Evolutionary conservation across 2,888 invertebrate species (phyloP), one percentile per base, ranked within the genome.

Genomic region (Cephonodes hylas): DNA sequence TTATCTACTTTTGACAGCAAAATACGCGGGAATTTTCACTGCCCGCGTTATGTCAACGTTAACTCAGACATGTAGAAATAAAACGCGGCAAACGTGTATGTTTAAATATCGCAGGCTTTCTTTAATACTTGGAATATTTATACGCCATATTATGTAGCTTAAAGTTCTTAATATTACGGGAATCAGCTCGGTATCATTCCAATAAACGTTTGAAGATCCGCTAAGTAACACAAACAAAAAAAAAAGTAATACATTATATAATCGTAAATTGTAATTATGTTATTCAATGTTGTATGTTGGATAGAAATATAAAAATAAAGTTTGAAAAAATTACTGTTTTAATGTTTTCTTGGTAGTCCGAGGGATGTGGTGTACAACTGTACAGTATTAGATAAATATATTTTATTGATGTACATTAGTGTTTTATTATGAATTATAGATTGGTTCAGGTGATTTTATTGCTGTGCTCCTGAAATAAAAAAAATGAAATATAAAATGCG

Each of bases 161-260:
- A 72, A 53, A 27, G 27, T 53, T 53, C 15, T 53, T 53, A 53
- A 53, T 72, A 64, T 74, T 72, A 70, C 68, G 68, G 72, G 74
- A 80, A 85, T 89, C 88, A 89, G 89, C 88, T 91, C 86, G 87
- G 85, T 89, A 88, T 88, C 91, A 91, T 91, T 91, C 91, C 91
- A 88, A 65, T 72, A 71, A n/a, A 71, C 70, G 75, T 76, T 75
- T 75, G 81, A 85, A 81, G 84, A 84, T 85, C 88, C 87, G 83
- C 79, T 83, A 76, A 75, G 70, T 83, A 85, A 77, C 75, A 70
- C 64, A 75, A 23, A 46, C 59, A 61, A 64, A 70, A 69, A 79
- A 75, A 76, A 76, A 70, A 68, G 67, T 66, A 73, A 65, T 57
- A 64, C n/a, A n/a, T n/a, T 63, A 74, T 79, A 72, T 80, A 81